Base-by-base conservation (phyloP, 2,797 vertebrate genomes). In the Gobio occitaniae region DNA sequence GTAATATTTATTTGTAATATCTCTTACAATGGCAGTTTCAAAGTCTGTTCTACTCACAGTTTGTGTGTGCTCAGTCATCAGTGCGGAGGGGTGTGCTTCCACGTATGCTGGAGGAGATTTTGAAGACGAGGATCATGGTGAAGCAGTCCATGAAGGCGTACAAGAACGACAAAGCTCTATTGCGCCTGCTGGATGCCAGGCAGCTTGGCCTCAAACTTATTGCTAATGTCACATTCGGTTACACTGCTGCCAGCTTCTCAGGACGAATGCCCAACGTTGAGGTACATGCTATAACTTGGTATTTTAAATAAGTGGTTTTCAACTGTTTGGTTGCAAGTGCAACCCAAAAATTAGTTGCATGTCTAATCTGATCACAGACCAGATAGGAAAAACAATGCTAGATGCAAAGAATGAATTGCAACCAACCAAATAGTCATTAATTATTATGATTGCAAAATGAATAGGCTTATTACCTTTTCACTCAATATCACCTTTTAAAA, bases 171-270 rank as follows among this genome's bases (percentile, higher is more conserved):
- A 97, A 96, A 90, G 94, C 95, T 69, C 92, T 99, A 85, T 95
- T 90, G 68, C 96, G 93, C 87, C 96, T 99, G 94, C 97, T 99
- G 56, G 90, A 98, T n/a, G 97, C 98, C 70, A 96, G 98, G 48
- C 98, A 99, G 94, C 92, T 98, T 13, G 98, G 97, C 86, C 97
- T 99, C 77, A 99, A 99, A 88, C 96, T 96, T 86, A 99, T 99
- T 80, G 96, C 98, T 89, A 99, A 99, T 87, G 96, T 99, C 90
- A 99, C 98, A 36, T 99, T 96, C 84, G 98, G 98, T 78, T 99
- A 99, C 92, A 95, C 98, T 10, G 91, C 97, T 79, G 98, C 98
- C 90, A 97, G 91, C 93, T 99, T 97, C 93, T 99, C 97, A 48
- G 98, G 98, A 84, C 96, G 98, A 90, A 99, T 99, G 98, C 97